Conservation (phyloP, 2,113 vertebrate genomes). For the Centrocercus urophasianus region DNA sequence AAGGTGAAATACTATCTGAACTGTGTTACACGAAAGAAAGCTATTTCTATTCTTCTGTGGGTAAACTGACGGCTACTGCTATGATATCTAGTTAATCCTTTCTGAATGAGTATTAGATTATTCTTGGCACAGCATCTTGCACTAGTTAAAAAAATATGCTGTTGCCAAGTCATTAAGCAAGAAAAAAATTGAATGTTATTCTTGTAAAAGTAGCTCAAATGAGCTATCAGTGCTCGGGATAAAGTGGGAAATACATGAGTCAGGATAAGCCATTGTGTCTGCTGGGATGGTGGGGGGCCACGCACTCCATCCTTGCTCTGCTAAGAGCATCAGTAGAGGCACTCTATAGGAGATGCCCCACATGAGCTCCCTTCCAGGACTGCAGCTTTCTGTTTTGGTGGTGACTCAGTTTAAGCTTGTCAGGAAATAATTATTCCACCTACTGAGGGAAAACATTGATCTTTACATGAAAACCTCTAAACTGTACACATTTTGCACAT, state of each 20-base stretch:
- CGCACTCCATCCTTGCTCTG: not conserved
- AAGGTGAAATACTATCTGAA: slow-evolving; percentile 57
- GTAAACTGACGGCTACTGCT: slow-evolving; percentile 46
- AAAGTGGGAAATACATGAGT: slow-evolving; percentile 17
- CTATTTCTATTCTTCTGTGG: slow-evolving; percentile 36
- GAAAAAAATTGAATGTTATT: slow-evolving; percentile 37
- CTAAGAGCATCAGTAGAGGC: not conserved
- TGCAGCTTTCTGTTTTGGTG: not conserved
- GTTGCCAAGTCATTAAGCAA: slow-evolving; percentile 53
- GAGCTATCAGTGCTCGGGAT: slow-evolving; percentile 10
- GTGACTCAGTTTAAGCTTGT: slow-evolving; percentile 27
- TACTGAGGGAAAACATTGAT: slow-evolving; percentile 33
- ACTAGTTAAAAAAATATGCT: not conserved
- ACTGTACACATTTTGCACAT: not conserved
- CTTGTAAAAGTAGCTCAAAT: slow-evolving; percentile 21
- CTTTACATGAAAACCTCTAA: slow-evolving; percentile 36
- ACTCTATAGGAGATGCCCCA: not conserved
- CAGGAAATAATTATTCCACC: slow-evolving; percentile 17
- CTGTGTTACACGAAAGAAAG: slow-evolving; percentile 43
- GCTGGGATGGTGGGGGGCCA: not conserved
- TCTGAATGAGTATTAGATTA: slow-evolving; percentile 57
- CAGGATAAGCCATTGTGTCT: not conserved
- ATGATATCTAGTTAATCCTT: slow-evolving; percentile 63
- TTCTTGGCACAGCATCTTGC: slow-evolving; percentile 44
- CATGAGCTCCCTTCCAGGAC: not conserved